phyloP scores from a whole-genome alignment of 2,113 vertebrate genomes.

The Alexandromys fortis region DNA sequence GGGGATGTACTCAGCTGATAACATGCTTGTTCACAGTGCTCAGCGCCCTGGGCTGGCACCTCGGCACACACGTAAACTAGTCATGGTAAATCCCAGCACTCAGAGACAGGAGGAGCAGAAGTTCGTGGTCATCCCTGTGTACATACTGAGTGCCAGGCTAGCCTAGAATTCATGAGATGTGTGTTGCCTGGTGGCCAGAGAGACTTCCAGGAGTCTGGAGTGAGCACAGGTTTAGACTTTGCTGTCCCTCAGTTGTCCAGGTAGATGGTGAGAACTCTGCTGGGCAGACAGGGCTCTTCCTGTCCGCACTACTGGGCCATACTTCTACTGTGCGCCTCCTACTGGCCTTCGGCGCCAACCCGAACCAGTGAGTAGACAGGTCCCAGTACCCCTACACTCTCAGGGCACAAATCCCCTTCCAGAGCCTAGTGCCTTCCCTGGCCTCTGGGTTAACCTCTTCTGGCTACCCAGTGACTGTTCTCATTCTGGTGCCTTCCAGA shows the following conservation, averaged over 20 bases:
- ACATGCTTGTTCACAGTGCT: background rate
- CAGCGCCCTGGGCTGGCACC: background rate
- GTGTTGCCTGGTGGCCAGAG: background rate
- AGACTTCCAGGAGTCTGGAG: background rate
- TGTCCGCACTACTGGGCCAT: slow-evolving; percentile 66
- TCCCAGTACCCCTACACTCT: background rate
- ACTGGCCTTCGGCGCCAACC: slow-evolving; percentile 70
- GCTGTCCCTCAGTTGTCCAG: slow-evolving; percentile 56
- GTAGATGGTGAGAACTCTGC: slow-evolving; percentile 71
- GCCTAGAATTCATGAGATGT: background rate
- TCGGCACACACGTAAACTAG: background rate
- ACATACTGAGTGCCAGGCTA: background rate
- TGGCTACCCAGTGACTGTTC: background rate
- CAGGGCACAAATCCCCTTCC: background rate
- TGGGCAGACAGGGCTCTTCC: slow-evolving; percentile 72
- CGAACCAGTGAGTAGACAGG: slow-evolving; percentile 76
- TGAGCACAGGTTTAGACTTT: background rate
- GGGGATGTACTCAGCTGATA: background rate
- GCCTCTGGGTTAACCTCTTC: background rate
- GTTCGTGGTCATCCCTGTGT: background rate
- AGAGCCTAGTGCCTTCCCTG: too few relatives aligned
- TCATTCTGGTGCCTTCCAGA: background rate
- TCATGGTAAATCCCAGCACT: background rate
- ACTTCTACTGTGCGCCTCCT: slow-evolving; percentile 49
- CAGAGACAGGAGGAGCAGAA: background rate